phyloP scores from a whole-genome alignment of 2,888 invertebrate genomes.

The Parnassius mnemosyne region DNA sequence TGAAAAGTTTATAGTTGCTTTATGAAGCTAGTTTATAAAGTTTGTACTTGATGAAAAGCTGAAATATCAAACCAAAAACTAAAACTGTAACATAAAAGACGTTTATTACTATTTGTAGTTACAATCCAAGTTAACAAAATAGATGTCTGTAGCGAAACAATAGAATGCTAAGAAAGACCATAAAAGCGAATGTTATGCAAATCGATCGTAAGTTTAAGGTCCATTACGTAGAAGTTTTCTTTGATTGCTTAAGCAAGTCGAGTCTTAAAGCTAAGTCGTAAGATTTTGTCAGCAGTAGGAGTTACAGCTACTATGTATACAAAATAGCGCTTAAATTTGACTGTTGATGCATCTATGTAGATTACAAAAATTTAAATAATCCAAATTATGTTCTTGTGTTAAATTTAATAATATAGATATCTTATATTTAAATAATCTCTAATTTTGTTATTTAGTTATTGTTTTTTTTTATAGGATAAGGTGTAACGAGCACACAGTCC shows the following conservation, averaged over 20 bases:
- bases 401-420: too few relatives aligned
- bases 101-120: conserved; percentile 22
- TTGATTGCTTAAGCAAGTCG: conserved; percentile 45
- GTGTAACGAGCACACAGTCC: too few relatives aligned
- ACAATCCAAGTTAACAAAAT: conserved; percentile 26
- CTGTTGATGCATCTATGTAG: too few relatives aligned
- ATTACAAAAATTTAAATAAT: too few relatives aligned
- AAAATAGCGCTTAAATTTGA: neutral
- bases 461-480: too few relatives aligned
- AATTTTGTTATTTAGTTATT: too few relatives aligned
- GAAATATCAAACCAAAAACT: neutral
- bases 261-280: conserved; percentile 47
- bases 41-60: too few relatives aligned
- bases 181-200: conserved; percentile 34
- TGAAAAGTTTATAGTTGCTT: too few relatives aligned
- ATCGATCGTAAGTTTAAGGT: conserved; percentile 32
- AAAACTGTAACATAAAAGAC: conserved; percentile 25
- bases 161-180: conserved; percentile 29
- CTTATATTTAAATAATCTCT: too few relatives aligned
- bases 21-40: too few relatives aligned
- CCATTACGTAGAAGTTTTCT: conserved; percentile 43
- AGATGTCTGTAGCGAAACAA: conserved; percentile 29
- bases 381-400: too few relatives aligned
- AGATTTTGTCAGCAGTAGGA: conserved; percentile 47
- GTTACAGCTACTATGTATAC: conserved; percentile 4